These are phyloP conservation scores for Diplazon laetatorius DNA, from an alignment of 2,888 invertebrate species.

Conservation along the genomic window DNA sequence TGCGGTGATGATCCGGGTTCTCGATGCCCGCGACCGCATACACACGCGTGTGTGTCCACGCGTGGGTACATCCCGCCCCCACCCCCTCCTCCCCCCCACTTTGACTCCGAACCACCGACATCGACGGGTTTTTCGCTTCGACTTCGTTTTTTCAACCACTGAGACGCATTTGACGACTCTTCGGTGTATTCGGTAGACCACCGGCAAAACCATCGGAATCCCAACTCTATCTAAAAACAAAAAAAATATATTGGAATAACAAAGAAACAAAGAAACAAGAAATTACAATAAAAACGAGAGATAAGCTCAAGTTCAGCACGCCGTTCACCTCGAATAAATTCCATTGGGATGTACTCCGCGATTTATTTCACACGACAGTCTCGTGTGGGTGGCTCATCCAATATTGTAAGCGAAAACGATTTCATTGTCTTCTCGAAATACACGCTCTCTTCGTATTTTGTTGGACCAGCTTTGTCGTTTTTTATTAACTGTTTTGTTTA, in stretches of 20 bases:
- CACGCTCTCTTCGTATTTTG: not conserved
- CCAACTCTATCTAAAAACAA: not conserved
- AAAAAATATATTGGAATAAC: too few species aligned
- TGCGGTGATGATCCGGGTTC: conserved; percentile 22
- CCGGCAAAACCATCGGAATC: not conserved
- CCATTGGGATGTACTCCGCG: not conserved
- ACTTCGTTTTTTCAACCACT: conserved; percentile 29
- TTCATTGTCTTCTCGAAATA: conserved; percentile 28
- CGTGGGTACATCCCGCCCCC: conserved; percentile 74
- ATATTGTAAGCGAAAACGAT: conserved; percentile 16
- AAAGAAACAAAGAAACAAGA: not conserved
- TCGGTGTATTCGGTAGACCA: conserved; percentile 49
- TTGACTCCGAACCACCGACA: conserved; percentile 74
- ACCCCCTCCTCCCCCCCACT: conserved; percentile 69
- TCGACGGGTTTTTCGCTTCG: conserved; percentile 63
- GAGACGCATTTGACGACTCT: conserved; percentile 71
- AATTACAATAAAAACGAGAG: not conserved
- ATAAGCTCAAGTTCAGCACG: not conserved
- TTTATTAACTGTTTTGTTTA: too few species aligned
- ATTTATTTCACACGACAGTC: conserved; percentile 7
- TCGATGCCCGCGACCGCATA: conserved; percentile 64
- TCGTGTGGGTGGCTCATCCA: conserved; percentile 8
- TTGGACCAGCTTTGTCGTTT: not conserved
- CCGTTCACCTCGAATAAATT: conserved; percentile 26
- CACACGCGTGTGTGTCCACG: conserved; percentile 79